Evolutionary conservation across 1,140 invertebrate genomes (phyloP).

Genomic region (Calephelis virginiensis): DNA sequence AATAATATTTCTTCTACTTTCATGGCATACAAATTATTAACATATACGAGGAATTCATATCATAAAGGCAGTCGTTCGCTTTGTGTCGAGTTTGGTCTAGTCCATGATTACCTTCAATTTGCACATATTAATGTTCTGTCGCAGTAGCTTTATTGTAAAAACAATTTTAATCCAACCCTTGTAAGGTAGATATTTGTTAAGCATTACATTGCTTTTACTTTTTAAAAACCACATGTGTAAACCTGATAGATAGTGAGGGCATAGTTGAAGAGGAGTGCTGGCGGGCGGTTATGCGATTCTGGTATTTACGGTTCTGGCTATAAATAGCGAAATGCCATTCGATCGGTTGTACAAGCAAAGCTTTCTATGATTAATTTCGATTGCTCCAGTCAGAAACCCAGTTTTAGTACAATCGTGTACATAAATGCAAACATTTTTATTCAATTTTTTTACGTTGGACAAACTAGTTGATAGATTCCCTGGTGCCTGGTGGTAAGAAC

Average conservation of each 20-base stretch:
- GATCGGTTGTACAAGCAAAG: background rate
- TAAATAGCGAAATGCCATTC: slow-evolving; percentile 9
- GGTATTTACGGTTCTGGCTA: slow-evolving; percentile 2
- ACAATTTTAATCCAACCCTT: background rate
- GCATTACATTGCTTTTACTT: slow-evolving; percentile 11
- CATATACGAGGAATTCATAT: background rate
- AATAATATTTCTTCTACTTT: too few species aligned
- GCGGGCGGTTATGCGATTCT: slow-evolving; percentile 2
- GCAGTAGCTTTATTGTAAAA: background rate
- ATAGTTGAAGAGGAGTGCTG: slow-evolving; percentile 7
- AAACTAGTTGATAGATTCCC: too few species aligned
- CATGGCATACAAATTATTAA: too few species aligned
- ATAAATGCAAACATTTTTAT: background rate
- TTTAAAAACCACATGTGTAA: slow-evolving; percentile 18
- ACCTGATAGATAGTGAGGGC: slow-evolving; percentile 14
- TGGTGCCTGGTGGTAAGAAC: too few species aligned
- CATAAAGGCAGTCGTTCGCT: background rate
- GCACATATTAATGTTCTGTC: background rate
- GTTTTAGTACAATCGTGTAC: slow-evolving; percentile 7
- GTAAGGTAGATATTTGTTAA: background rate
- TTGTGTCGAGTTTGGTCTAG: background rate
- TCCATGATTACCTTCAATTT: slow-evolving; percentile 15
- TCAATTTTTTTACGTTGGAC: background rate
- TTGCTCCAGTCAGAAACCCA: slow-evolving; percentile 24
- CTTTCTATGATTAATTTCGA: slow-evolving; percentile 31